These are phyloP conservation scores for Glaucopsyche alexis DNA, from an alignment of 2,888 invertebrate species.

Conservation along the genomic window DNA sequence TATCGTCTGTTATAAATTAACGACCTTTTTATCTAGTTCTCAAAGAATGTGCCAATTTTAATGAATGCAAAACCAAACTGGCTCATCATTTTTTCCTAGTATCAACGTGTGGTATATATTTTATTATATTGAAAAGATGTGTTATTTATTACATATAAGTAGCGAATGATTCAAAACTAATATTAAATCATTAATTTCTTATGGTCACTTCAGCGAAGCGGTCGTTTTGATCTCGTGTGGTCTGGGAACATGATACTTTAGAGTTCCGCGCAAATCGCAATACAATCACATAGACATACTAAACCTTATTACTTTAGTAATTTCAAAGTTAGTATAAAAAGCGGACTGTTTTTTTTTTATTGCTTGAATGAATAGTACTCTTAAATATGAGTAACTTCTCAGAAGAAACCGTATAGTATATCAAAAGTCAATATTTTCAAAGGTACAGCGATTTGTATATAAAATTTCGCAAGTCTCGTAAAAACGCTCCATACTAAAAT, in stretches of 20 bases:
- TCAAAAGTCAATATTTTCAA: no score
- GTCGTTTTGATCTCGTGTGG: constrained; percentile 40
- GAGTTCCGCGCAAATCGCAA: background rate
- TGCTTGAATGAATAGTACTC: no score
- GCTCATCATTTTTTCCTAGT: constrained; percentile 18
- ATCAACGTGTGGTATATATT: background rate
- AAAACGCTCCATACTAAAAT: no score
- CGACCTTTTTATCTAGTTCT: background rate
- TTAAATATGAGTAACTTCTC: no score
- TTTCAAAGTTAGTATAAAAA: no score
- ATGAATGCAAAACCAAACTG: background rate
- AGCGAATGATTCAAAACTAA: constrained; percentile 28
- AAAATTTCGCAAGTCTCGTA: no score
- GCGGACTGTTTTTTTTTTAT: no score
- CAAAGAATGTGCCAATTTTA: background rate
- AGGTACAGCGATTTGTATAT: no score
- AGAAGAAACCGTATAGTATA: no score
- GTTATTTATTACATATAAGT: constrained; percentile 24
- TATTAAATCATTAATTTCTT: constrained; percentile 39
- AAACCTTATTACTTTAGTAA: no score
- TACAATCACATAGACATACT: no score
- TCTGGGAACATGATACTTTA: constrained; percentile 32
- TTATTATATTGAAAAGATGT: background rate
- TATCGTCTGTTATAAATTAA: background rate
- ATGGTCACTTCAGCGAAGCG: constrained; percentile 37